These are phyloP conservation scores for Toxotes chatareus DNA, from an alignment of 2,113 vertebrate species.

Conservation along the genomic window DNA sequence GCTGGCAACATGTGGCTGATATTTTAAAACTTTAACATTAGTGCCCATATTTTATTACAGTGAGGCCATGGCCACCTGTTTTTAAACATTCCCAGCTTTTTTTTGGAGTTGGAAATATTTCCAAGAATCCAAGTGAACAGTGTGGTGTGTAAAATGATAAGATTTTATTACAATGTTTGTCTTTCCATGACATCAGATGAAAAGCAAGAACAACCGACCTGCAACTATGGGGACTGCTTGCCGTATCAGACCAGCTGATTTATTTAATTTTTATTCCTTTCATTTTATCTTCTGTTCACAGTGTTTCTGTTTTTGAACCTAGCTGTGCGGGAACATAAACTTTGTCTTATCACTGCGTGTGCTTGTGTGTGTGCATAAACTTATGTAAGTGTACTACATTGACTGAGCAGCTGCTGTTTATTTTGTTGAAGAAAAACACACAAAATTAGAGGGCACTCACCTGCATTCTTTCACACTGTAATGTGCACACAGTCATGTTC, in stretches of 20 bases:
- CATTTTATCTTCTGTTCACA: neutral
- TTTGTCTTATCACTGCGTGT: slow-evolving; percentile 38
- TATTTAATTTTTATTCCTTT: neutral
- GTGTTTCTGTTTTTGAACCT: neutral
- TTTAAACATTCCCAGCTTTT: neutral
- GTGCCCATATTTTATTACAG: neutral
- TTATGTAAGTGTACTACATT: slow-evolving; percentile 69
- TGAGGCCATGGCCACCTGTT: neutral
- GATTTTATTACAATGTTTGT: slow-evolving; percentile 28
- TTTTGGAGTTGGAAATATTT: neutral
- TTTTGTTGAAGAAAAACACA: slow-evolving; percentile 54
- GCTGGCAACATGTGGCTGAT: neutral
- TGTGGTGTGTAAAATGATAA: neutral
- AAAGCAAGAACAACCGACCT: neutral
- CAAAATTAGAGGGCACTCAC: slow-evolving; percentile 40
- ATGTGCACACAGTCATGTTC: neutral
- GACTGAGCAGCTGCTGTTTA: slow-evolving; percentile 58
- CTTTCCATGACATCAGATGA: slow-evolving; percentile 18
- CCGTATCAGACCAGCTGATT: neutral
- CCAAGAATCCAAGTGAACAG: slow-evolving; percentile 1
- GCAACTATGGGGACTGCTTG: neutral
- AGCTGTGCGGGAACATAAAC: neutral
- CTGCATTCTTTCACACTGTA: slow-evolving; percentile 38
- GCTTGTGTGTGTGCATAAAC: slow-evolving; percentile 8
- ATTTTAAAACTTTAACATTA: neutral